These are phyloP conservation scores for Copidosoma floridanum DNA, from an alignment of 1,140 invertebrate species.

Conservation along the genomic window DNA sequence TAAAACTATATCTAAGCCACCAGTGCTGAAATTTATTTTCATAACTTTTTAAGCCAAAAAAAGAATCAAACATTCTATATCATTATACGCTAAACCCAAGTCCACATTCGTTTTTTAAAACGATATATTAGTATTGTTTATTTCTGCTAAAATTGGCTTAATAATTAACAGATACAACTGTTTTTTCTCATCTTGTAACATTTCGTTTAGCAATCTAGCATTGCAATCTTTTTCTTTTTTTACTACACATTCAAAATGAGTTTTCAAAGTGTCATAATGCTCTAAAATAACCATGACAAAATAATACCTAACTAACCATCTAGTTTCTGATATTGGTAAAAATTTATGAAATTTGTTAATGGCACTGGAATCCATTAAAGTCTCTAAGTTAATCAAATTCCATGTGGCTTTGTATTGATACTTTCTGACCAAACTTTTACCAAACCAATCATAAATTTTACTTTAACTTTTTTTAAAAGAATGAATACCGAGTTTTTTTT, in stretches of 20 bases:
- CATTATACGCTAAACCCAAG: conserved; percentile 27
- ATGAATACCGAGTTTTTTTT: conserved; percentile 24
- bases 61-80: conserved; percentile 26
- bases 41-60: conserved; percentile 24
- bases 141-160: conserved; percentile 31
- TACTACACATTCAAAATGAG: conserved; percentile 32
- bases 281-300: conserved; percentile 41
- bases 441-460: conserved; percentile 34
- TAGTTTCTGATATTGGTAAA: conserved; percentile 40
- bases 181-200: too few species aligned
- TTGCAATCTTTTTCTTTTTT: conserved; percentile 28
- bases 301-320: conserved; percentile 42
- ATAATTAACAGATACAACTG: conserved; percentile 30
- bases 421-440: conserved; percentile 24
- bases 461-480: conserved; percentile 23
- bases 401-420: conserved; percentile 24
- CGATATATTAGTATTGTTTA: conserved; percentile 28
- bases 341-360: conserved; percentile 39
- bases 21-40: too few species aligned
- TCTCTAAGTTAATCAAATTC: conserved; percentile 24
- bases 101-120: conserved; percentile 36
- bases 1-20: conserved; percentile 14
- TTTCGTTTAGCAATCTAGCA: too few species aligned
- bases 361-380: background rate
- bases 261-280: conserved; percentile 47